phyloP scores from a whole-genome alignment of 2,888 invertebrate species.

The Tyria jacobaeae region DNA sequence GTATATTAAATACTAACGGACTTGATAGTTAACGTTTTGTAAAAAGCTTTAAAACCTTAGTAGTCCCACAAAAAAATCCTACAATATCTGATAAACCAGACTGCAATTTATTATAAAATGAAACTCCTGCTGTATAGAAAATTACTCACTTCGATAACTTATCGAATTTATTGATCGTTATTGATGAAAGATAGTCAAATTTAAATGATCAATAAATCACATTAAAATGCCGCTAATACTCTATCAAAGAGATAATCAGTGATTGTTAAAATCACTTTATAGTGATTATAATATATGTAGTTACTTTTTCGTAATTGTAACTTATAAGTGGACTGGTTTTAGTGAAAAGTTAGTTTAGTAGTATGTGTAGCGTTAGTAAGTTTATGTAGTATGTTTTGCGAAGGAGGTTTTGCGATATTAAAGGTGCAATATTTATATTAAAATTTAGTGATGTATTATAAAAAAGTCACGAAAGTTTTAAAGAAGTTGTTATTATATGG shows the following conservation, averaged over 20 bases:
- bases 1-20: no score
- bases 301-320: not conserved
- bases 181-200: conserved; percentile 50
- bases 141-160: conserved; percentile 4
- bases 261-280: conserved; percentile 3
- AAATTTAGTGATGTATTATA: no score
- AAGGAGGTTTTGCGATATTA: not conserved
- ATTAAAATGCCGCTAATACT: conserved; percentile 37
- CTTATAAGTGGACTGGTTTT: not conserved
- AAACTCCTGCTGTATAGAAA: not conserved
- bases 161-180: conserved; percentile 36
- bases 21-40: no score
- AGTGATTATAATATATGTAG: not conserved
- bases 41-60: no score
- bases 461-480: no score
- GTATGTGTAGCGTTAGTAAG: no score
- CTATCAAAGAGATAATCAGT: conserved; percentile 43
- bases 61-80: no score
- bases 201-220: conserved; percentile 35
- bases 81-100: not conserved
- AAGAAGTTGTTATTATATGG: not conserved
- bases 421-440: no score
- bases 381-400: not conserved
- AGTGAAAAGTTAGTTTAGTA: not conserved
- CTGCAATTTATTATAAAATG: not conserved